A percentile compares a stretch with the other conserved stretches of the same genome.
Conservation (phyloP, 2,113 vertebrate species). For the Platanista minor region DNA sequence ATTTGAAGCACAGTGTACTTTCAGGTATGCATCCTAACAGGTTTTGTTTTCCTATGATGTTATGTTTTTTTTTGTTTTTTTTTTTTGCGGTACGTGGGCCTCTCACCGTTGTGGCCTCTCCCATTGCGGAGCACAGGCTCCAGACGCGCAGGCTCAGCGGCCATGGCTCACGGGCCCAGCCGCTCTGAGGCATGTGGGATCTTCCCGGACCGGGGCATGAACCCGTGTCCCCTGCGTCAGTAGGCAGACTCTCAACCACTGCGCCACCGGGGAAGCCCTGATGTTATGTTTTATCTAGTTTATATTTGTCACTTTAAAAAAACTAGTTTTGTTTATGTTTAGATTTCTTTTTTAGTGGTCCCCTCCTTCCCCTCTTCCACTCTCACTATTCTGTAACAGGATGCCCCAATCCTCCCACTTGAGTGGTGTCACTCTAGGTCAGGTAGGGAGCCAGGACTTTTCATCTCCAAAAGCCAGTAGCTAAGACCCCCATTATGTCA, state of each 20-base stretch:
- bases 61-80: no score
- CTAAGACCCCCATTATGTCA: background rate
- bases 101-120: no score
- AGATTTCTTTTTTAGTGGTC: background rate
- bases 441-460: background rate
- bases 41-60: background rate
- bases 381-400: background rate
- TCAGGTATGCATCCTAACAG: background rate
- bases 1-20: background rate
- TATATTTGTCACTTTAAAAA: background rate
- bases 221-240: no score
- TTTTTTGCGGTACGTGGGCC: no score
- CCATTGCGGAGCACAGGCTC: no score
- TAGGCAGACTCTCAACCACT: no score
- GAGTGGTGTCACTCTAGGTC: background rate
- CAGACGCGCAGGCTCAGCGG: no score
- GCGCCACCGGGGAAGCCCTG: no score
- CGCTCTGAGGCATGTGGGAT: no score
- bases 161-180: no score
- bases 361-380: background rate
- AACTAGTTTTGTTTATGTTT: slow-evolving; percentile 14
- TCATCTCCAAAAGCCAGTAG: background rate
- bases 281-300: background rate
- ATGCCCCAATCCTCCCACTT: background rate
- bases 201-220: no score